Base-by-base conservation (phyloP, 2,888 invertebrate species). In the Aricia artaxerxes region DNA sequence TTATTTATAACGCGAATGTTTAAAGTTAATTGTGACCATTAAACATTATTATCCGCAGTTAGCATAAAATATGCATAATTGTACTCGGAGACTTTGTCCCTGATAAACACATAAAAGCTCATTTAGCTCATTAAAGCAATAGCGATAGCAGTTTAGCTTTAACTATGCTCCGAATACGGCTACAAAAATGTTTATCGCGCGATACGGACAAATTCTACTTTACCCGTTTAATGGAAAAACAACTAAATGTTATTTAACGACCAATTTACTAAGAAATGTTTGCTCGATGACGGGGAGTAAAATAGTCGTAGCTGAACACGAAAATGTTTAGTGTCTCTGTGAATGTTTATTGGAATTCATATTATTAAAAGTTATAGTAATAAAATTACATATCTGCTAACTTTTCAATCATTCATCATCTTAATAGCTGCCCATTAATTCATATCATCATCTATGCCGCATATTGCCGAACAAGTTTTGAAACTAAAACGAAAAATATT, bases 121-220 rank as follows among this genome's bases (percentile, higher is more conserved):
- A 69, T 69, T 69, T 35, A 38, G 31, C 69, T 69, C 69, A 38
- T 69, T 69, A 69, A 38, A 69, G 69, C 69, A 69, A 69, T 69
- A 69, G 64, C 69, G 69, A 69, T 69, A 69, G 69, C 69, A 69
- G 69, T 69, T 69, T 69, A 69, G 69, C 69, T 69, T 69, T 69
- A 69, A 69, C 69, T 35, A 11, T 24, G 38, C 24, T 69, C 13
- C 13, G 13, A 38, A 38, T 69, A 69, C 35, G 69, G 69, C 69
- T 16, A 69, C 69, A 69, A 69, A 69, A 69, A 13, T 69, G 64
- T 24, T 69, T 35, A 69, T 69, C 69, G 35, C 69, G 69, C 35
- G 69, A 69, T 35, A 69, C 4, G 35, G 11, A 69, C 64, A 69
- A 69, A 69, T 35, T 69, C 35, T 35, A 69, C 69, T 64, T 9